These are phyloP conservation scores for Dicranocentrus wangi DNA, from an alignment of 2,888 invertebrate genomes.

Conservation along the genomic window DNA sequence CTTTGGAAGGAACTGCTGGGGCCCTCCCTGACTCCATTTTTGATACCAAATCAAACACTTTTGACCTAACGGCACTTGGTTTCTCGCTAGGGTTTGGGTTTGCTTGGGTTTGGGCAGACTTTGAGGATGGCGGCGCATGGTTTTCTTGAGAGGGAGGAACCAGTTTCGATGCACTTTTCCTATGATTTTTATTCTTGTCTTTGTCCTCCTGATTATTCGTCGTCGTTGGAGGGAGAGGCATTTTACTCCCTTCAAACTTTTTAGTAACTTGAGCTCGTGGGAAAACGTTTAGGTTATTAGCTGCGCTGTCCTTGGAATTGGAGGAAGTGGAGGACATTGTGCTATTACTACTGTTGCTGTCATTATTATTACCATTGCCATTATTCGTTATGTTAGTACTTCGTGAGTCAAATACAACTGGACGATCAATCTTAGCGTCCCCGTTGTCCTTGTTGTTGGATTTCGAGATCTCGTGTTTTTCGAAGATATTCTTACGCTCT, in stretches of 20 bases:
- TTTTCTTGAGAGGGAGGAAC: conserved; percentile 11
- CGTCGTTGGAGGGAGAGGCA: conserved; percentile 65
- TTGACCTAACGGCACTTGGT: conserved; percentile 66
- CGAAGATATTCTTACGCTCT: conserved; percentile 39
- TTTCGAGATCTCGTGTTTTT: conserved; percentile 48
- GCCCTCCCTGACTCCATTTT: conserved; percentile 72
- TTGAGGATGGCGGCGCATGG: conserved; percentile 45
- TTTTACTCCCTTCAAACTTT: conserved; percentile 69
- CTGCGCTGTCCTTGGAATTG: conserved; percentile 40
- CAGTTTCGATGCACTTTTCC: conserved; percentile 43
- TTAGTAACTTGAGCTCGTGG: conserved; percentile 35
- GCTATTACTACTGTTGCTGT: conserved; percentile 55
- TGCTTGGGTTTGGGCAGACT: conserved; percentile 25
- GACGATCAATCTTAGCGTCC: conserved; percentile 61
- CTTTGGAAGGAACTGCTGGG: conserved; percentile 64
- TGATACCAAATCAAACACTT: conserved; percentile 71
- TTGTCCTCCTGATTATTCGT: conserved; percentile 62
- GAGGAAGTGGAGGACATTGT: conserved; percentile 51
- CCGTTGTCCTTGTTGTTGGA: conserved; percentile 37
- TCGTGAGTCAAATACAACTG: conserved; percentile 71
- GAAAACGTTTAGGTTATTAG: conserved; percentile 48
- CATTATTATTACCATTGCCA: conserved; percentile 58
- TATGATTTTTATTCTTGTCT: conserved; percentile 49
- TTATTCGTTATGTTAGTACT: conserved; percentile 46
- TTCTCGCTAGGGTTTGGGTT: conserved; percentile 54